Base-by-base conservation (phyloP, 2,797 vertebrate genomes). In the Darevskia nairensis region DNA sequence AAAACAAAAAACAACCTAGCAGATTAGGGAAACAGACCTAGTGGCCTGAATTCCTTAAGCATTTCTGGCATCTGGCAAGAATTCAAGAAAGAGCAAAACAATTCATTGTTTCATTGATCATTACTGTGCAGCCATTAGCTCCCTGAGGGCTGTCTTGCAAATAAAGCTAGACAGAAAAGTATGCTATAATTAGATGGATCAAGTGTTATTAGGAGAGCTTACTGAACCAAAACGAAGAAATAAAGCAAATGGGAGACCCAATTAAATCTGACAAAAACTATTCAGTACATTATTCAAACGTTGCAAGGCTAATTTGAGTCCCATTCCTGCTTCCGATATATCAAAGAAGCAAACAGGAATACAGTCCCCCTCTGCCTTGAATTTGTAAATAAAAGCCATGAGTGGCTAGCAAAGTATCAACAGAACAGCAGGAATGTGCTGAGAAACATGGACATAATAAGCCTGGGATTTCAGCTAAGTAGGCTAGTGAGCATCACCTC, bases 41-140 rank as follows among this genome's bases (percentile, higher is more conserved):
- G 21, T 94, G 94, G 94, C 93, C 91, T 85, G 89, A 80, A 95
- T 91, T 72, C 88, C 76, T 89, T 77, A 88, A 94, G 74, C 9
- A 89, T 91, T 89, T 92, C n/a, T 39, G 15, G 80, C 82, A 92
- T 93, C 75, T 82, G 89, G 89, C 82, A 15, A 85, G 76, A 90
- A 92, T 87, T 23, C 71, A 68, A 88, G 89, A 91, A 80, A 84
- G 11, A 80, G 69, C 66, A 80, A 4, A 0, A 84, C 3, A 5
- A 90, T 86, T 69, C 84, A 86, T 88, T 68, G 46, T 68, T 88
- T 86, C 89, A 95, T 94, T 61, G 91, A 95, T 94, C 90, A 93
- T 89, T 84, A 91, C 7, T 61, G 59, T 86, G 91, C 69, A 94
- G 86, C 91, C 88, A 95, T 91, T 68, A 82, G 23, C 29, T 89